Percentiles rank a stretch among this genome's conserved stretches.
phyloP scores from a whole-genome alignment of 2,113 vertebrate genomes.

The Paraplagusia blochii region DNA sequence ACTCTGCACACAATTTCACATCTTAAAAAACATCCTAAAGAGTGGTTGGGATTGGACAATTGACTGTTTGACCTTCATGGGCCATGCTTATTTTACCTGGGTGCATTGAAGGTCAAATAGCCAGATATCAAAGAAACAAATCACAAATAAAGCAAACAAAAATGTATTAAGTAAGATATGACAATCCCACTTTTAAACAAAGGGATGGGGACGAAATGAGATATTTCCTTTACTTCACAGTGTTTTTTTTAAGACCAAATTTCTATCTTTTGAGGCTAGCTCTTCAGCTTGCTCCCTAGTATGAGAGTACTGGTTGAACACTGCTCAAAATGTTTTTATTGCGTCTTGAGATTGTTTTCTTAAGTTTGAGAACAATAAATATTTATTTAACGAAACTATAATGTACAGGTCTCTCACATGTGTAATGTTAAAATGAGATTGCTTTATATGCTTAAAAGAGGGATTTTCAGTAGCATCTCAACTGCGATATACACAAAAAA shows the following conservation, averaged over 20 bases:
- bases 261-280: too few species aligned
- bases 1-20: constrained; percentile 12
- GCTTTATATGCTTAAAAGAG: constrained; percentile 67
- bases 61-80: constrained; percentile 58
- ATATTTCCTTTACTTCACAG: too few species aligned
- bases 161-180: constrained; percentile 32
- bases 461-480: constrained; percentile 54
- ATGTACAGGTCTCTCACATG: too few species aligned
- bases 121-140: constrained; percentile 44
- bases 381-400: too few species aligned
- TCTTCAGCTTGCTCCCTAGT: too few species aligned
- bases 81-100: constrained; percentile 58
- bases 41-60: constrained; percentile 42
- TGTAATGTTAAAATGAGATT: background rate
- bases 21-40: constrained; percentile 36
- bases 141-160: constrained; percentile 53
- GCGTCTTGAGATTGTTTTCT: too few species aligned
- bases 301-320: too few species aligned
- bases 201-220: background rate
- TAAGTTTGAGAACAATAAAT: too few species aligned
- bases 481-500: constrained; percentile 37
- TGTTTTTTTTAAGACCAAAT: too few species aligned
- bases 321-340: too few species aligned
- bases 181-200: constrained; percentile 68
- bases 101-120: constrained; percentile 50